Conservation (phyloP, 2,113 vertebrate genomes). For the Echinops telfairi region DNA sequence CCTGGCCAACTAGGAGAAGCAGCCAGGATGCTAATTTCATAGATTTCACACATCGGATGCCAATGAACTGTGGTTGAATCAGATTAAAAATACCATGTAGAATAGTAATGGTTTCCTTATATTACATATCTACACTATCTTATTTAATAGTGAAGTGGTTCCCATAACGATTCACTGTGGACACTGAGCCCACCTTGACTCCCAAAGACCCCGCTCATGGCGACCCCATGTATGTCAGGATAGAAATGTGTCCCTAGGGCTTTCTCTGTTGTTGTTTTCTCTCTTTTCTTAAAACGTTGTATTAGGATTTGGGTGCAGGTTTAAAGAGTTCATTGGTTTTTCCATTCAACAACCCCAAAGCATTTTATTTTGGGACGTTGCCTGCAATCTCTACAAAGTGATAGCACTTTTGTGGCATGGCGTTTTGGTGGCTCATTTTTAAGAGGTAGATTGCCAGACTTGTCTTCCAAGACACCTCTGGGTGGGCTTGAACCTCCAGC, state of each 20-base stretch:
- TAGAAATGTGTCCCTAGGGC: background rate
- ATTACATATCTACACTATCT: background rate
- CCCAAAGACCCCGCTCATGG: background rate
- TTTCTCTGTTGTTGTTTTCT: background rate
- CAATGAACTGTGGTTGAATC: conserved; percentile 28
- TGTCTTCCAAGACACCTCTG: background rate
- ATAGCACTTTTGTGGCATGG: too few species aligned
- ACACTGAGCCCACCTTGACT: background rate
- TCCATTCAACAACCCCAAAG: too few species aligned
- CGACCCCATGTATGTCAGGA: background rate
- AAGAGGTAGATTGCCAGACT: background rate
- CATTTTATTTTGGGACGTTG: too few species aligned
- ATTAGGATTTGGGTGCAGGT: too few species aligned
- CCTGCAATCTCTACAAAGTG: too few species aligned
- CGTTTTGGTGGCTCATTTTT: background rate
- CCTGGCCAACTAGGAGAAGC: background rate
- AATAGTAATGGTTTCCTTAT: conserved; percentile 14
- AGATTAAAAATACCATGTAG: conserved; percentile 6
- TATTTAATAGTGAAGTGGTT: background rate
- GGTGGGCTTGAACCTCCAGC: background rate
- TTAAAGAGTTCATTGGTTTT: too few species aligned
- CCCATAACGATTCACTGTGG: background rate
- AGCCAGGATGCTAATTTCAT: background rate
- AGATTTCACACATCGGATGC: background rate
- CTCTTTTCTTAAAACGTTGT: too few species aligned